These are phyloP conservation scores for Sisor rabdophorus DNA, from an alignment of 2,113 vertebrate genomes.

Conservation along the genomic window DNA sequence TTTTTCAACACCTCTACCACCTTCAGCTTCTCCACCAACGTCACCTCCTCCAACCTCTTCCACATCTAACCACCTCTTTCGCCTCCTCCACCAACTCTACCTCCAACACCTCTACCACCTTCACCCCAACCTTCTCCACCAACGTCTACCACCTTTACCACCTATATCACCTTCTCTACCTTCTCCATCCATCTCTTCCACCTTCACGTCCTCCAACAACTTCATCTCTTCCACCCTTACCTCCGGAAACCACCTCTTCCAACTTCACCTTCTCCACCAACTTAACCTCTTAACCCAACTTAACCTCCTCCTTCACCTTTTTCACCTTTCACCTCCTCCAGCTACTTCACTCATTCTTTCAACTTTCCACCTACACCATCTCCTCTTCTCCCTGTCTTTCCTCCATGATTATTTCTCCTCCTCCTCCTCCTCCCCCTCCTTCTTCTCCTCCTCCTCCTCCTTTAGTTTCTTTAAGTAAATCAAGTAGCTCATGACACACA, in stretches of 20 bases:
- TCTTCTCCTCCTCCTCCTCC: slow-evolving; percentile 15
- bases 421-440: too few relatives aligned
- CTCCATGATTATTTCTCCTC: too few relatives aligned
- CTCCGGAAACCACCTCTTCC: background rate
- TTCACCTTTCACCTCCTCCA: background rate
- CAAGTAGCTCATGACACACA: background rate
- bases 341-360: too few relatives aligned
- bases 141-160: background rate
- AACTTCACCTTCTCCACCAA: background rate
- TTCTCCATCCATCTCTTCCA: background rate
- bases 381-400: too few relatives aligned
- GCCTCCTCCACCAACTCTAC: background rate
- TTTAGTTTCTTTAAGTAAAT: slow-evolving; percentile 49
- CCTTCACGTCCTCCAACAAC: background rate
- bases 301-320: background rate
- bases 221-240: background rate
- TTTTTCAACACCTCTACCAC: background rate
- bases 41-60: background rate
- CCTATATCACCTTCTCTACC: background rate
- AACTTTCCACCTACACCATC: too few relatives aligned
- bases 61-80: background rate
- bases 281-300: background rate
- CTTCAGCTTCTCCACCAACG: background rate
- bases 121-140: too few relatives aligned
- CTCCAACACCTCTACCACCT: background rate